Base-by-base conservation (phyloP, 2,888 invertebrate species). In the Ptychoptera albimana region DNA sequence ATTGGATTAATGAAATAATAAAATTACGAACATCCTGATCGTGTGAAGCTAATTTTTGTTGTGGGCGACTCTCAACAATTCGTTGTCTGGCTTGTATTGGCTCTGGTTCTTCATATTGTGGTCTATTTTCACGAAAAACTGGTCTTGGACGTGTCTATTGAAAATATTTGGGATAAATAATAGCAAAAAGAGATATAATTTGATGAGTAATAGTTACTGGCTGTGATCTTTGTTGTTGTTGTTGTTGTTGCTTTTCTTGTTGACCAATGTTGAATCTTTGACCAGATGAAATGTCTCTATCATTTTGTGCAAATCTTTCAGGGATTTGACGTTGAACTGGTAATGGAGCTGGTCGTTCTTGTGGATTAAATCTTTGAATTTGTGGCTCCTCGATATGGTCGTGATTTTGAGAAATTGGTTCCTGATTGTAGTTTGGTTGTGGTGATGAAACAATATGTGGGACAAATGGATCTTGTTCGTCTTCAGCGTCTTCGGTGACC, bases 401-500 rank as follows among this genome's bases (percentile, higher is more conserved):
- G 53, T 71, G 69, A 41, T 70, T 64, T 34, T 72, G 64, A 56
- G 70, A 56, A 43, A 58, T 52, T n/a, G 55, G 50, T 39, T 55
- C 51, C 11, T 50, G 67, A 74, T 1, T 56, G 55, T 46, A 60
- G 59, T 8, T 58, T 60, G 38, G 60, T 48, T 40, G 59, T 42
- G 60, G 63, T 31, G 63, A 62, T 8, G 61, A 55, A 31, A 62
- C 45, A 9, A 63, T 50, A 47, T 58, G 60, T 8, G 73, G 72
- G 29, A 74, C 67, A 38, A 71, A 74, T 47, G 68, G 68, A 47
- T 72, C 70, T 42, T 73, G 72, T 39, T 72, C 75, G 47, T 79
- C 78, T 61, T 79, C 79, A 14, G 71, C 70, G 52, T 79, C 73
- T 60, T 79, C 80, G 1, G 77, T 77, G 8, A 80, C 79, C 1